Percentiles rank a stretch among this genome's conserved stretches.
These are phyloP conservation scores for Takifugu flavidus DNA, from an alignment of 2,113 vertebrate species.

Conservation along the genomic window DNA sequence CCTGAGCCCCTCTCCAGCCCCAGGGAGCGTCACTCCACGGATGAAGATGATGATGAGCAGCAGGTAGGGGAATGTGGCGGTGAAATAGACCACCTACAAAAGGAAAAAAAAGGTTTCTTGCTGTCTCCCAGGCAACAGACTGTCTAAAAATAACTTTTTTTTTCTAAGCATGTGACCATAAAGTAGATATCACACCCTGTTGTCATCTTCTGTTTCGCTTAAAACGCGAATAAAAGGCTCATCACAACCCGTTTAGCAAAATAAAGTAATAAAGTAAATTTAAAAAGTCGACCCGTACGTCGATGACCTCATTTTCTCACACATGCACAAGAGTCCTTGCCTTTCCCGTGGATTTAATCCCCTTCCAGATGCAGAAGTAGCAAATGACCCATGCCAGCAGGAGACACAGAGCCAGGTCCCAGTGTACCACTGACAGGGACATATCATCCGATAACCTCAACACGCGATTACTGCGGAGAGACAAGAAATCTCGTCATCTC, in stretches of 20 bases:
- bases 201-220: too few species aligned
- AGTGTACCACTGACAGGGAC: constrained; percentile 69
- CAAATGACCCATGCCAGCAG: constrained; percentile 78
- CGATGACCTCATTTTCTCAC: too few species aligned
- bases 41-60: constrained; percentile 75
- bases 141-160: too few species aligned
- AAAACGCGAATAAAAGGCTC: too few species aligned
- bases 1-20: constrained; percentile 62
- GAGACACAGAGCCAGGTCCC: constrained; percentile 78
- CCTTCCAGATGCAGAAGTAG: constrained; percentile 85
- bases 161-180: too few species aligned
- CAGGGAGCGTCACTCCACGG: constrained; percentile 75
- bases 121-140: not conserved
- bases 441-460: constrained; percentile 74
- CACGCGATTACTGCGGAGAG: constrained; percentile 74
- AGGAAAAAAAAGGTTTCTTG: not conserved
- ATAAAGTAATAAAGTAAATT: too few species aligned
- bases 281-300: too few species aligned
- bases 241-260: too few species aligned
- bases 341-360: constrained; percentile 81
- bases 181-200: too few species aligned
- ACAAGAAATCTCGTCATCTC: not conserved
- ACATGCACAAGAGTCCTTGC: constrained; percentile 33
- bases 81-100: constrained; percentile 78
- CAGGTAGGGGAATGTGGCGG: constrained; percentile 74